A percentile compares a stretch with the other conserved stretches of the same genome.
Conservation (phyloP, 1,140 invertebrate genomes). For the Lutraria rhynchaena region DNA sequence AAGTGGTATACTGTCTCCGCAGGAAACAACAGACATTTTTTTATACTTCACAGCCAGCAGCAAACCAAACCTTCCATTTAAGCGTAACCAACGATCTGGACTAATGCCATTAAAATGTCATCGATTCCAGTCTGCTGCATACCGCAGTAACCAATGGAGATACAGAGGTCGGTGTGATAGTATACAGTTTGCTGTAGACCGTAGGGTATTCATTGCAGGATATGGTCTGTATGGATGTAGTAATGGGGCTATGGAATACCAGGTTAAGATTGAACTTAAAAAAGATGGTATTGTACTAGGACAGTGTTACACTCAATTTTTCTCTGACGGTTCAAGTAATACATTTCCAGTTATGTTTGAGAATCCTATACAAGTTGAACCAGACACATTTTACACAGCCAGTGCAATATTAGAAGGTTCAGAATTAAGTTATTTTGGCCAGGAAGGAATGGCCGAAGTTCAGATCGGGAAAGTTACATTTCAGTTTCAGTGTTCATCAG, state of each 20-base stretch:
- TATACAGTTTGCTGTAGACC: slow-evolving; percentile 92
- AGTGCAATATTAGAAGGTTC: slow-evolving; percentile 91
- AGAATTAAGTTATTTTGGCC: slow-evolving; percentile 94
- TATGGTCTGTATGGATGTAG: slow-evolving; percentile 94
- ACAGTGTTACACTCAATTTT: slow-evolving; percentile 89
- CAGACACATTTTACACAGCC: slow-evolving; percentile 93
- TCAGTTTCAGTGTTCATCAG: slow-evolving; percentile 93
- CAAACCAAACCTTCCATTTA: slow-evolving; percentile 92
- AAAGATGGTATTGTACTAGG: slow-evolving; percentile 89
- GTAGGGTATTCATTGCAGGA: slow-evolving; percentile 91
- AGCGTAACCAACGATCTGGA: slow-evolving; percentile 90
- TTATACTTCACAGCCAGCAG: slow-evolving; percentile 88
- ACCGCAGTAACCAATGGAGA: slow-evolving; percentile 97
- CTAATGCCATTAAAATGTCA: slow-evolving; percentile 95
- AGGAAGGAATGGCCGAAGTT: slow-evolving; percentile 89
- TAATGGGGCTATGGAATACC: slow-evolving; percentile 91
- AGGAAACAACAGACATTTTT: slow-evolving; percentile 91
- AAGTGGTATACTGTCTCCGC: slow-evolving; percentile 87
- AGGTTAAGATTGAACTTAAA: slow-evolving; percentile 90
- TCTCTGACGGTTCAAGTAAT: slow-evolving; percentile 89
- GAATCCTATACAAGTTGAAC: slow-evolving; percentile 91
- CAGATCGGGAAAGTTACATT: slow-evolving; percentile 89
- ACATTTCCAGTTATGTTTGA: slow-evolving; percentile 94
- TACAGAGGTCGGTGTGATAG: slow-evolving; percentile 93
- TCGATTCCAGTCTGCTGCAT: slow-evolving; percentile 97